A percentile compares a stretch with the other conserved stretches of the same genome.
phyloP scores from a whole-genome alignment of 1,140 invertebrate genomes.

The Zaprionus inermis region DNA sequence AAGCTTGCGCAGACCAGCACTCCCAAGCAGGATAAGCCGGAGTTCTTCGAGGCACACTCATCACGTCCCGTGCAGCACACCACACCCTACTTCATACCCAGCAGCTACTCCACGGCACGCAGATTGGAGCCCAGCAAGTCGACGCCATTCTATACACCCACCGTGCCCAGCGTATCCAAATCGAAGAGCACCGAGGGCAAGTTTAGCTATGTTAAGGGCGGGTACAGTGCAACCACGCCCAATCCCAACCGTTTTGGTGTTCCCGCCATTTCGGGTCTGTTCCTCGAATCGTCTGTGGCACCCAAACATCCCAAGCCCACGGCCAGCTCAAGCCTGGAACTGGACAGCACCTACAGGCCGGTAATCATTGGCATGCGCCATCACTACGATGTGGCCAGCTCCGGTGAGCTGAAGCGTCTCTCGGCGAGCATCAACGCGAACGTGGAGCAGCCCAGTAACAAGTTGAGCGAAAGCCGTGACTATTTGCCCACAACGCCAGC shows the following conservation, averaged over 20 bases:
- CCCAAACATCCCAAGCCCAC: conserved; percentile 60
- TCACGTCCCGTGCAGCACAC: conserved; percentile 55
- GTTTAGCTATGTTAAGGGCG: conserved; percentile 68
- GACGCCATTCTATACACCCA: conserved; percentile 84
- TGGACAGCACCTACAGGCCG: conserved; percentile 65
- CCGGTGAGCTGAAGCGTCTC: conserved; percentile 51
- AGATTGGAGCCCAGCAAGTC: conserved; percentile 72
- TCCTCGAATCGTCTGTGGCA: conserved; percentile 62
- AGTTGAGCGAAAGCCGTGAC: conserved; percentile 56
- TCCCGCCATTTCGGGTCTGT: conserved; percentile 45
- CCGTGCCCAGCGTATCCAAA: conserved; percentile 78
- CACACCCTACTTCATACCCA: conserved; percentile 55
- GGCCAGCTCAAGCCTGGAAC: conserved; percentile 50
- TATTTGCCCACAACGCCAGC: conserved; percentile 67
- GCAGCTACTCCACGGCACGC: conserved; percentile 63
- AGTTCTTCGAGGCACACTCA: conserved; percentile 65
- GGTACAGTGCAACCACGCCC: conserved; percentile 50
- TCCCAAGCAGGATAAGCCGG: conserved; percentile 50
- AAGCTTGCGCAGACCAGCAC: conserved; percentile 7
- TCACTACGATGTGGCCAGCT: conserved; percentile 69
- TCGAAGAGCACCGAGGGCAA: conserved; percentile 72
- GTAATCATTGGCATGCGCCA: conserved; percentile 77
- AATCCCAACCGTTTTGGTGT: conserved; percentile 65
- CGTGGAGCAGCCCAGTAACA: conserved; percentile 36
- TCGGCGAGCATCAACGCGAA: conserved; percentile 23